These are phyloP conservation scores for Periparus ater DNA, from an alignment of 2,797 vertebrate genomes.

Conservation along the genomic window DNA sequence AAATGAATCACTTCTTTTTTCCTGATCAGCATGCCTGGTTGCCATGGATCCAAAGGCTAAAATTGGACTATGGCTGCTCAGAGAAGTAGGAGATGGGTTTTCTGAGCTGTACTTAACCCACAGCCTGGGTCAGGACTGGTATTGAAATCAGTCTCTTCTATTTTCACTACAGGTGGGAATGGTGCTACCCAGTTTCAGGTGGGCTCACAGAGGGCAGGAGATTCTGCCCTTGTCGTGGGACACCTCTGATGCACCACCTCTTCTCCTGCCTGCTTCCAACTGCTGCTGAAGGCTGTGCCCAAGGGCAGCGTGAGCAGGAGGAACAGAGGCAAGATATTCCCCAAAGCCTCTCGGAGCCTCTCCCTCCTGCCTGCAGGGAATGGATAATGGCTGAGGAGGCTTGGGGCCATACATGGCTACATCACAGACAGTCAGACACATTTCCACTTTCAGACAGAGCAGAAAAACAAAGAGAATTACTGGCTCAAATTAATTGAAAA, in stretches of 20 bases:
- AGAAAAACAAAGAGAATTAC: background rate
- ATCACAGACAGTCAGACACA: background rate
- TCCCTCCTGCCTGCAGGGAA: background rate
- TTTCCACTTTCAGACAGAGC: background rate
- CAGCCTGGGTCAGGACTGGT: fast-evolving
- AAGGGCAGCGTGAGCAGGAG: background rate
- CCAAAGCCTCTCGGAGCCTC: background rate
- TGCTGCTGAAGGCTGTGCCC: background rate
- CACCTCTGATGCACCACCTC: background rate
- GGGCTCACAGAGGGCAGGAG: background rate
- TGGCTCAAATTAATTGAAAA: background rate
- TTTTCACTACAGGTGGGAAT: background rate
- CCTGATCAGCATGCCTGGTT: background rate
- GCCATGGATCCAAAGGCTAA: conserved; percentile 29
- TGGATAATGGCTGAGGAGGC: background rate
- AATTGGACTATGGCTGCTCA: background rate
- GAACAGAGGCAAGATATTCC: background rate
- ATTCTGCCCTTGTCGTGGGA: fast-evolving
- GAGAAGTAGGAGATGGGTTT: background rate
- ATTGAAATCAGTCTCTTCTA: background rate
- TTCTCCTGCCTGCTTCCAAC: background rate
- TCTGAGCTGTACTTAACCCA: background rate
- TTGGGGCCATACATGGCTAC: fast-evolving
- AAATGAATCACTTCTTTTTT: conserved; percentile 43
- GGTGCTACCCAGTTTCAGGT: background rate